Evolutionary conservation across 1,140 invertebrate species (phyloP).

Genomic region (Eueides isabella): DNA sequence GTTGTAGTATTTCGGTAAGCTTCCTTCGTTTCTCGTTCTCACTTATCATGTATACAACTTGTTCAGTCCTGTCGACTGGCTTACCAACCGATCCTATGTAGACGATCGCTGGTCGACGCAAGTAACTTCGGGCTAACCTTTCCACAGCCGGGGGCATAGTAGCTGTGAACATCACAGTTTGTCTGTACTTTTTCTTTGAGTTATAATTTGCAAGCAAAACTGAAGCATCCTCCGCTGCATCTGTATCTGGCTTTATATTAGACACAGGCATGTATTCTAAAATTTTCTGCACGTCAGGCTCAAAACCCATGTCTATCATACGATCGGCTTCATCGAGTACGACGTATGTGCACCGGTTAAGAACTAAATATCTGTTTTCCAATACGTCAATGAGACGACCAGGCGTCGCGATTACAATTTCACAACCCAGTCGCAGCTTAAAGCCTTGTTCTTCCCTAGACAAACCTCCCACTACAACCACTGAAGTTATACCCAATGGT

Average conservation of each 20-base stretch:
- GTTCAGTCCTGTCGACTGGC: constrained; percentile 98
- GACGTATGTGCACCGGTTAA: constrained; percentile 97
- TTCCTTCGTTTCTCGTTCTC: constrained; percentile 97
- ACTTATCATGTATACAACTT: constrained; percentile 97
- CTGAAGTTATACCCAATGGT: constrained; percentile 96
- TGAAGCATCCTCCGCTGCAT: constrained; percentile 98
- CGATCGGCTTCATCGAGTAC: constrained; percentile 98
- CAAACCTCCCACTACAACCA: constrained; percentile 98
- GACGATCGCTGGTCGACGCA: constrained; percentile 97
- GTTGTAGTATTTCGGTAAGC: constrained; percentile 92
- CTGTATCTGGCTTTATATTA: constrained; percentile 99
- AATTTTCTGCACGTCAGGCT: constrained; percentile 99
- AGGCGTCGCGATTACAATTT: constrained; percentile 99
- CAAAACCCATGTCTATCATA: constrained; percentile 99
- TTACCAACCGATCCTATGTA: constrained; percentile 99
- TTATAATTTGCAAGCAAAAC: constrained; percentile 97
- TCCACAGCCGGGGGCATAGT: constrained; percentile 99
- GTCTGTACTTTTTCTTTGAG: constrained; percentile 98
- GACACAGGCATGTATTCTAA: constrained; percentile 99
- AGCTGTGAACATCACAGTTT: constrained; percentile 99
- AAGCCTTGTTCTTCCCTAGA: constrained; percentile 99
- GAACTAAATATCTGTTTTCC: constrained; percentile 98
- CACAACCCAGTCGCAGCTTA: constrained; percentile 96
- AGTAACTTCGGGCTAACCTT: constrained; percentile 95
- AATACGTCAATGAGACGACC: constrained; percentile 99